Evolutionary conservation across 2,888 invertebrate species (phyloP).

Genomic region (Trisateles emortualis): DNA sequence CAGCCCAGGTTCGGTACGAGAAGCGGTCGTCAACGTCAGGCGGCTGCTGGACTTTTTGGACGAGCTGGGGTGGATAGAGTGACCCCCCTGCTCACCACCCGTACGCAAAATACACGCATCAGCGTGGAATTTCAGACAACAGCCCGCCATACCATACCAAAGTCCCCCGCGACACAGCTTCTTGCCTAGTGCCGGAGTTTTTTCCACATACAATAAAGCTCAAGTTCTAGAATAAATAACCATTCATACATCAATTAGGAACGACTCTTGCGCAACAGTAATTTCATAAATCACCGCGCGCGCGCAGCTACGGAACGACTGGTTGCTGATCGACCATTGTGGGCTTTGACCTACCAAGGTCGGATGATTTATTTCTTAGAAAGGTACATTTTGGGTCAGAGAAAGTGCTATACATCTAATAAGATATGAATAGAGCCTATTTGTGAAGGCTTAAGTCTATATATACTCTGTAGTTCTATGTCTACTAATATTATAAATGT

Average conservation of each 20-base stretch:
- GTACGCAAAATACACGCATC: too few relatives aligned
- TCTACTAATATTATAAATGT: too few relatives aligned
- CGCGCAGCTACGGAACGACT: constrained; percentile 26
- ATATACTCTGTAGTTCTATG: neutral
- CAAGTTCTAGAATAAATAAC: constrained; percentile 30
- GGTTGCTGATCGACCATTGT: constrained; percentile 18
- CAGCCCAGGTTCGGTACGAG: too few relatives aligned
- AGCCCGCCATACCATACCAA: too few relatives aligned
- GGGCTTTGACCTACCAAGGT: constrained; percentile 56
- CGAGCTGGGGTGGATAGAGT: too few relatives aligned
- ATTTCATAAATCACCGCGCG: constrained; percentile 42
- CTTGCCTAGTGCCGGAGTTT: too few relatives aligned
- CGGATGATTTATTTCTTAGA: constrained; percentile 50
- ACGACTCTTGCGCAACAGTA: constrained; percentile 39
- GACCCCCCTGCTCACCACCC: too few relatives aligned
- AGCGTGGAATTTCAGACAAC: too few relatives aligned
- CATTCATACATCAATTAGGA: constrained; percentile 32
- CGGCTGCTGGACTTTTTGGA: too few relatives aligned
- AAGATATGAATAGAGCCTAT: neutral
- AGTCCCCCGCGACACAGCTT: too few relatives aligned
- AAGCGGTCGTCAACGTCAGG: too few relatives aligned
- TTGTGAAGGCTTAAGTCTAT: neutral
- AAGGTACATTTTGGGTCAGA: constrained; percentile 41
- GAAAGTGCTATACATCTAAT: constrained; percentile 32
- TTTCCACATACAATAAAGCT: neutral